Evolutionary conservation across 2,113 vertebrate species (phyloP).

Genomic region (Festucalex cinctus): DNA sequence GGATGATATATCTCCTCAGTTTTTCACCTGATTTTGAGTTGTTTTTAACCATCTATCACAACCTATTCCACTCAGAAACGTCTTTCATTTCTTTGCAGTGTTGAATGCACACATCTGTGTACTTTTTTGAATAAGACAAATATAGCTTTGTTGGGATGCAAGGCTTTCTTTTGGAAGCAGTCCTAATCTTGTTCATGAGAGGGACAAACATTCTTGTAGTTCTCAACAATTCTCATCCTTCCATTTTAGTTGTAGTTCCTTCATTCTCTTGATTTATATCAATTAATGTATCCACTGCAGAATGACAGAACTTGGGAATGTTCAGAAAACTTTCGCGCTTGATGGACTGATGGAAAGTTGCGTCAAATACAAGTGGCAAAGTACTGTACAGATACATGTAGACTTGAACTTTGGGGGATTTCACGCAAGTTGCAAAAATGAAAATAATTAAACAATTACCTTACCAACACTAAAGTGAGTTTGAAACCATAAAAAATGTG

Average conservation of each 20-base stretch:
- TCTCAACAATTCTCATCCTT: slow-evolving; percentile 31
- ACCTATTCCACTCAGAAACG: slow-evolving; percentile 45
- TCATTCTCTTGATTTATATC: background rate
- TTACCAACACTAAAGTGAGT: too few species aligned
- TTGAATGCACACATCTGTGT: slow-evolving; percentile 17
- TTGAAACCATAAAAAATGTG: too few species aligned
- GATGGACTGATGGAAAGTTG: too few species aligned
- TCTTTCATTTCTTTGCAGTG: slow-evolving; percentile 14
- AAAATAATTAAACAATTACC: too few species aligned
- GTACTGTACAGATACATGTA: too few species aligned
- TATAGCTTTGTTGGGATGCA: background rate
- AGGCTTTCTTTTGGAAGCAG: background rate
- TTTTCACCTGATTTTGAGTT: slow-evolving; percentile 27
- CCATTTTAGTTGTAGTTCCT: slow-evolving; percentile 20
- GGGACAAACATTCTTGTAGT: slow-evolving; percentile 10
- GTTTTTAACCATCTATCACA: slow-evolving; percentile 57
- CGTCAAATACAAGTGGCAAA: too few species aligned
- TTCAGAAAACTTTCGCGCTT: slow-evolving; percentile 31
- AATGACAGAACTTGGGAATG: background rate
- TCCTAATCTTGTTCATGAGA: background rate
- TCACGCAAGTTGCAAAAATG: too few species aligned
- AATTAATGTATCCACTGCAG: background rate
- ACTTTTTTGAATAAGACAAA: slow-evolving; percentile 11
- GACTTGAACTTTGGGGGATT: too few species aligned
- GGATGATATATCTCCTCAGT: background rate